Base-by-base conservation (phyloP, 1,140 invertebrate genomes). In the Megathymus violae region DNA sequence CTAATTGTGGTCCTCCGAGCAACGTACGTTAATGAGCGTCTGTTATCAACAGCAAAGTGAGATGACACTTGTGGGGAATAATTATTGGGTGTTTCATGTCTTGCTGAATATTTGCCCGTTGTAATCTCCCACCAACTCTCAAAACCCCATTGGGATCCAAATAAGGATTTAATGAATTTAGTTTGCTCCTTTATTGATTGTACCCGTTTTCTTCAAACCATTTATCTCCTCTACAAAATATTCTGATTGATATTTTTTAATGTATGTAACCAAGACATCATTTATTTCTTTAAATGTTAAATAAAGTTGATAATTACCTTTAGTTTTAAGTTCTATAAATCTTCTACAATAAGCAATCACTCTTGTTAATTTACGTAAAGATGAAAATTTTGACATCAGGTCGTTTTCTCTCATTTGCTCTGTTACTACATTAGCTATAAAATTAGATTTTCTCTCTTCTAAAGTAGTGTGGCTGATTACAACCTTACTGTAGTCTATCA, bases 1-100 rank as follows among this genome's bases (percentile, higher is more conserved):
- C 67, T 3, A 87, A 22, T 50, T 76, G 64, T 1, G 70, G 67
- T 3, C 84, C 81, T 16, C 78, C 78, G 64, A 82, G 80, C 27
- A 83, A 17, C 10, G 71, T 76, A 11, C 16, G 66, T 0, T 63
- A 7, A 58, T 87, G 79, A 14, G 69, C 72, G 60, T 78, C 64
- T 17, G 47, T 4, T 9, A 84, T 44, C 5, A 82, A 17, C 1
- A 76, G 25, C 0, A 47, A 19, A 1, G 66, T 69, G 1, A 81
- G 9, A 2, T 54, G 36, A 54, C 15, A 9, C 19, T 54, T 54
- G 19, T 15, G n/a, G 13, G 36, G 50, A 7, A 54, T 40, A 41
- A 54, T 54, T 0, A 54, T 54, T 4, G 50, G 50, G 9, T 54
- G 17, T 14, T 9, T 16, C 0, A 17, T 54, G 10, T 40, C 50